Base-by-base conservation (phyloP, 2,888 invertebrate genomes). In the Parnassius smintheus region DNA sequence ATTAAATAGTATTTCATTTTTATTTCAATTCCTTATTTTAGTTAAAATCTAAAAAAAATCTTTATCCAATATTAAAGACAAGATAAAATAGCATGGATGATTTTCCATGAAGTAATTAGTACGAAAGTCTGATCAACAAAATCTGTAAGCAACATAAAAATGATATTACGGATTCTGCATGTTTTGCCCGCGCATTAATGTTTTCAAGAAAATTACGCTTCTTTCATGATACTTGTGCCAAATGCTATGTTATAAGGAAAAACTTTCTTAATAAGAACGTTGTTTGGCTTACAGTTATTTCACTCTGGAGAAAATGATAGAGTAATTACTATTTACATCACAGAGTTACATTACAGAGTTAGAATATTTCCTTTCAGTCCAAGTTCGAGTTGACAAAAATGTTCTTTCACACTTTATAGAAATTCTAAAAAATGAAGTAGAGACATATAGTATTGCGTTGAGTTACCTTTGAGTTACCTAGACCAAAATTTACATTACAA, bases 221-320 rank as follows among this genome's bases (percentile, higher is more conserved):
- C 68, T 71, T 74, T 66, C 66, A 66, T 77, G 75, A 80, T 76
- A 75, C 83, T 83, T 83, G 83, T 71, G 78, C 83, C 82, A 81
- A 77, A 72, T 79, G 75, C 85, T 76, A 81, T 85, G 88, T 90
- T 90, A 91, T 83, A 82, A 85, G 85, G 83, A 90, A 90, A 91
- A 91, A 91, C 85, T 91, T 91, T 91, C 83, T 87, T 90, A 91
- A 91, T 91, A 90, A 90, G 87, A 81, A 77, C 81, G 80, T 76
- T 78, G 82, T 84, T 86, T 84, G 82, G 80, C 78, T n/a, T 78
- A 72, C 76, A 70, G 70, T 68, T 81, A 78, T 83, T 80, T 78
- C 77, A 76, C 74, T 79, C 66, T 72, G 73, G 76, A 77, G 75
- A 72, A 77, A 79, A 80, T 75, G 73, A 76, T 75, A 70, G 72